Conservation (phyloP, 2,113 vertebrate genomes). For the Passerina amoena region DNA sequence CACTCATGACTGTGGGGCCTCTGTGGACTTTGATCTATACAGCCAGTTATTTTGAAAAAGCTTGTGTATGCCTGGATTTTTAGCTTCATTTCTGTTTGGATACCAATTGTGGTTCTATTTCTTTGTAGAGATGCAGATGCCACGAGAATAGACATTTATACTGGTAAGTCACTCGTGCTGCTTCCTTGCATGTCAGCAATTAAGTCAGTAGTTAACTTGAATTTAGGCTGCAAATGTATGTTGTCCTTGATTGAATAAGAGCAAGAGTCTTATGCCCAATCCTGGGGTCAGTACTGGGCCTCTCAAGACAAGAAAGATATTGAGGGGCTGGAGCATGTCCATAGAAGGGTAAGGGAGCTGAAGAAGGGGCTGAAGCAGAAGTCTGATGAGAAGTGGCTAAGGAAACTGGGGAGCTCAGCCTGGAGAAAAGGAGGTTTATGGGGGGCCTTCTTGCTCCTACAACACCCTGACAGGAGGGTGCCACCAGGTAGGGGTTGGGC, state of each 20-base stretch:
- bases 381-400: neutral
- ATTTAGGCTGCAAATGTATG: neutral
- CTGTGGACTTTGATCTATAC: neutral
- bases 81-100: neutral
- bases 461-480: neutral
- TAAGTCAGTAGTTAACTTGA: neutral
- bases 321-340: neutral
- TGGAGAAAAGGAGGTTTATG: neutral
- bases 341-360: neutral
- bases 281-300: neutral
- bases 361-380: neutral
- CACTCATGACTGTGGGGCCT: neutral
- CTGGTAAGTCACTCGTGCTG: slow-evolving; percentile 78
- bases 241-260: neutral
- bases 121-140: slow-evolving; percentile 93
- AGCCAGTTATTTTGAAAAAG: neutral
- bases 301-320: neutral
- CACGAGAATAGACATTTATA: slow-evolving; percentile 95
- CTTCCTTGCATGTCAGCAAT: neutral
- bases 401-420: neutral
- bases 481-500: rapidly evolving
- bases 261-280: neutral
- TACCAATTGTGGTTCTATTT: slow-evolving; percentile 3
- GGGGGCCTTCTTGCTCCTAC: neutral
- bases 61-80: neutral